A percentile compares a stretch with the other conserved stretches of the same genome.
phyloP scores from a whole-genome alignment of 2,797 vertebrate species.

The Anableps anableps region DNA sequence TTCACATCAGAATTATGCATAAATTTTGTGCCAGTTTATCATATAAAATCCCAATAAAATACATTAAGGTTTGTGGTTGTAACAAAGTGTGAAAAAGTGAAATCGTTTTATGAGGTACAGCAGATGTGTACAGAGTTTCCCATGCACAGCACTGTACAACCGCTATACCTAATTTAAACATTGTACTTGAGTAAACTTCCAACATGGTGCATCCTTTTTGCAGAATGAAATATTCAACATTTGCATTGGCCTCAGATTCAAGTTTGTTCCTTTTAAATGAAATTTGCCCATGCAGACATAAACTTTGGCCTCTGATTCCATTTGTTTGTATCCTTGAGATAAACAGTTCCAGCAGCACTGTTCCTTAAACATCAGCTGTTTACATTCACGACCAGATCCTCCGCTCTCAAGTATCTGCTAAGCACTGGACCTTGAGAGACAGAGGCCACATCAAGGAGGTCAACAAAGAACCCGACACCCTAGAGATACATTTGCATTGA shows the following conservation, averaged over 20 bases:
- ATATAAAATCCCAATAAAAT: neutral
- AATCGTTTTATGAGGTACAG: neutral
- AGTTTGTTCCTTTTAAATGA: slow-evolving; percentile 7
- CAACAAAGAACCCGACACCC: slow-evolving; percentile 80
- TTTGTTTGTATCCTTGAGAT: slow-evolving; percentile 56
- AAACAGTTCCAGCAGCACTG: slow-evolving; percentile 72
- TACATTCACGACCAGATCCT: slow-evolving; percentile 77
- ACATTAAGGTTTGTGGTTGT: neutral
- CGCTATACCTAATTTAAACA: neutral
- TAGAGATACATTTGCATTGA: slow-evolving; percentile 79
- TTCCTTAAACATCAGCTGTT: slow-evolving; percentile 74
- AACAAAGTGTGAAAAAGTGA: neutral
- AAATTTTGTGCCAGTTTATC: neutral
- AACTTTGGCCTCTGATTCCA: slow-evolving; percentile 49
- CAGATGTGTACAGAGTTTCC: neutral
- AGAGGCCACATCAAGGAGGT: slow-evolving; percentile 78
- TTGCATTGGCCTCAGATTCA: neutral
- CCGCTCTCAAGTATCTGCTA: slow-evolving; percentile 77
- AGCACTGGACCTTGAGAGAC: slow-evolving; percentile 76
- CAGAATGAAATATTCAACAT: neutral
- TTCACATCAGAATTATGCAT: neutral
- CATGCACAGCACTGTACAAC: neutral
- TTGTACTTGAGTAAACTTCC: neutral
- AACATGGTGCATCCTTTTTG: neutral
- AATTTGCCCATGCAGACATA: slow-evolving; percentile 1